Conservation (phyloP, 2,888 invertebrate species). For the Eupithecia inturbata region DNA sequence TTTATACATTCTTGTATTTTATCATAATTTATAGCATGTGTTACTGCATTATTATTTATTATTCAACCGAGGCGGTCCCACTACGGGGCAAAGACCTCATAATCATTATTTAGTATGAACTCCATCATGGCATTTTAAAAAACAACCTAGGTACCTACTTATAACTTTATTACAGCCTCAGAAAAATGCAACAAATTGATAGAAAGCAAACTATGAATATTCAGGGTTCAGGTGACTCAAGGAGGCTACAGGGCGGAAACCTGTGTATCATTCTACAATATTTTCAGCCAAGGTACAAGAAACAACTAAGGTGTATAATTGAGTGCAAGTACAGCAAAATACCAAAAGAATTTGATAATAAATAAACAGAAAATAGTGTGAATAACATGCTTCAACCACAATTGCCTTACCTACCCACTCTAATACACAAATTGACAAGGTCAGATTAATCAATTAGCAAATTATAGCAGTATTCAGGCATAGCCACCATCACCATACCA, state of each 20-base stretch:
- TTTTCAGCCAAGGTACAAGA: background rate
- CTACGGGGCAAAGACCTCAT: no score
- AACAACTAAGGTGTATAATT: background rate
- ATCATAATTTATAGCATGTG: background rate
- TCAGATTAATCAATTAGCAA: slow-evolving; percentile 22
- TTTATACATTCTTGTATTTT: background rate
- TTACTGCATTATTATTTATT: background rate
- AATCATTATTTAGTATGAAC: background rate
- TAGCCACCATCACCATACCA: background rate
- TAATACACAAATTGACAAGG: slow-evolving; percentile 25
- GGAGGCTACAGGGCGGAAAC: background rate
- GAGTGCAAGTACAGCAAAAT: background rate
- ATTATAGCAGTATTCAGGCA: background rate
- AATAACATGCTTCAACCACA: background rate
- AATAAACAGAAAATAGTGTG: background rate
- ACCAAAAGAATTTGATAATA: background rate
- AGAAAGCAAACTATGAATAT: background rate
- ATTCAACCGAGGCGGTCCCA: background rate
- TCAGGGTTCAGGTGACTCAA: background rate
- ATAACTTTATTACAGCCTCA: background rate
- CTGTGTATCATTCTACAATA: background rate
- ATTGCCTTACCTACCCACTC: background rate
- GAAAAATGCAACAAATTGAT: background rate
- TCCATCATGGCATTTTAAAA: background rate
- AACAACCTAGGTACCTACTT: background rate